phyloP scores from a whole-genome alignment of 1,140 invertebrate species.

The Hylaeus anthracinus region DNA sequence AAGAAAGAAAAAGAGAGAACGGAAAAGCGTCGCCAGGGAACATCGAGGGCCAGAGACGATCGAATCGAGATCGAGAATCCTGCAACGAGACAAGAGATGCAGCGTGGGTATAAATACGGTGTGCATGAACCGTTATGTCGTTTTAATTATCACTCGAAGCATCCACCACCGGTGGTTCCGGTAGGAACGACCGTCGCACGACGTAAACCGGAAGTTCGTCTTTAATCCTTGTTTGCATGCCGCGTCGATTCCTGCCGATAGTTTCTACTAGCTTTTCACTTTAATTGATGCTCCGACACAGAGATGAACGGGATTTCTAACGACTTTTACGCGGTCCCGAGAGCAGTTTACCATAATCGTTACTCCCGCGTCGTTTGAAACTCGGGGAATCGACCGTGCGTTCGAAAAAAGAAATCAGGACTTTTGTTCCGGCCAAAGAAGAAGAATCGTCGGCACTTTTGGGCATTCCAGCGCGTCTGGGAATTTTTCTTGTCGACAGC shows the following conservation, averaged over 20 bases:
- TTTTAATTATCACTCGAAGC: constrained; percentile 20
- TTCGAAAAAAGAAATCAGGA: background rate
- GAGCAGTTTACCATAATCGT: too few species aligned
- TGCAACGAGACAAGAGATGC: background rate
- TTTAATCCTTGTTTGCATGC: constrained; percentile 28
- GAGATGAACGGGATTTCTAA: background rate
- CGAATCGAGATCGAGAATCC: constrained; percentile 2
- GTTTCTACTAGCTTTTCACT: constrained; percentile 26
- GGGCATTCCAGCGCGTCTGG: background rate
- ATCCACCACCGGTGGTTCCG: background rate
- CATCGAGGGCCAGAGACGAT: background rate
- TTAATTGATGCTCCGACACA: background rate
- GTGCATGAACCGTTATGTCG: constrained; percentile 22
- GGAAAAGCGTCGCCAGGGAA: background rate
- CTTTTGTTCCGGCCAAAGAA: background rate
- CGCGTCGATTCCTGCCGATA: background rate
- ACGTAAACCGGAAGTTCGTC: constrained; percentile 20
- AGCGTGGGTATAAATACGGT: constrained; percentile 21
- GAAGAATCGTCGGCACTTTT: background rate
- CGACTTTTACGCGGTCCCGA: background rate
- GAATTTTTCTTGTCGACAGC: background rate
- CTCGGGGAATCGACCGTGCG: background rate
- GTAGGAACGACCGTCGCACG: background rate
- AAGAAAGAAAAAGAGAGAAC: background rate
- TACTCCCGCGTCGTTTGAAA: too few species aligned